These are phyloP conservation scores for Malurus leucopterus DNA, from an alignment of 2,797 vertebrate genomes.

Conservation along the genomic window DNA sequence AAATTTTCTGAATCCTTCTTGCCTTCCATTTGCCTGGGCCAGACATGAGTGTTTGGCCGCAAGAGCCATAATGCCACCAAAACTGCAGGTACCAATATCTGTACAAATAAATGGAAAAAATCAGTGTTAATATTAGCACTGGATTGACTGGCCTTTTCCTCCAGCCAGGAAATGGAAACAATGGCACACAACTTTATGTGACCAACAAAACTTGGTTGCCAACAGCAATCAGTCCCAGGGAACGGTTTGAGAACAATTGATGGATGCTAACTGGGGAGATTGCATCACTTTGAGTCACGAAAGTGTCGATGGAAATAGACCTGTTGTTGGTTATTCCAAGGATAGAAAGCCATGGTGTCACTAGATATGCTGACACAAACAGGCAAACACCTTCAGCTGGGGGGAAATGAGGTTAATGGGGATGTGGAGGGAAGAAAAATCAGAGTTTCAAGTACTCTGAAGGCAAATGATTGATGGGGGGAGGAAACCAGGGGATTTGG, in stretches of 20 bases:
- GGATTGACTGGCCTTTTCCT: not conserved
- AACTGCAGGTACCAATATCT: not conserved
- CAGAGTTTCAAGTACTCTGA: not conserved
- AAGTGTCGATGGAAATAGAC: not conserved
- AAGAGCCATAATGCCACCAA: not conserved
- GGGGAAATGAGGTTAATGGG: not conserved
- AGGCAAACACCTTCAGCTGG: not conserved
- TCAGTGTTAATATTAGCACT: not conserved
- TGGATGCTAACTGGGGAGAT: conserved; percentile 37
- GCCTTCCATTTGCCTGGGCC: not conserved
- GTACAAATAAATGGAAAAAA: conserved; percentile 14
- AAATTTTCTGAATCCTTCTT: not conserved
- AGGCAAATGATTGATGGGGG: not conserved
- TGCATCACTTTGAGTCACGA: not conserved
- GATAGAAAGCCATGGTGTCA: not conserved
- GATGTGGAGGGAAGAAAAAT: not conserved
- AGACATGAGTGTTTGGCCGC: not conserved
- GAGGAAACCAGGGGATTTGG: not conserved
- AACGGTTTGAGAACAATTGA: conserved; percentile 37
- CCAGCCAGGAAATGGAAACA: conserved; percentile 47
- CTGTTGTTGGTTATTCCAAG: not conserved
- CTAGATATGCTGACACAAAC: not conserved
- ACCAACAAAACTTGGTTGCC: not conserved
- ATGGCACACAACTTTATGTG: conserved; percentile 4
- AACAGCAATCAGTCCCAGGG: not conserved